These are phyloP conservation scores for Ectobius pallidus DNA, from an alignment of 2,888 invertebrate species.

Conservation along the genomic window DNA sequence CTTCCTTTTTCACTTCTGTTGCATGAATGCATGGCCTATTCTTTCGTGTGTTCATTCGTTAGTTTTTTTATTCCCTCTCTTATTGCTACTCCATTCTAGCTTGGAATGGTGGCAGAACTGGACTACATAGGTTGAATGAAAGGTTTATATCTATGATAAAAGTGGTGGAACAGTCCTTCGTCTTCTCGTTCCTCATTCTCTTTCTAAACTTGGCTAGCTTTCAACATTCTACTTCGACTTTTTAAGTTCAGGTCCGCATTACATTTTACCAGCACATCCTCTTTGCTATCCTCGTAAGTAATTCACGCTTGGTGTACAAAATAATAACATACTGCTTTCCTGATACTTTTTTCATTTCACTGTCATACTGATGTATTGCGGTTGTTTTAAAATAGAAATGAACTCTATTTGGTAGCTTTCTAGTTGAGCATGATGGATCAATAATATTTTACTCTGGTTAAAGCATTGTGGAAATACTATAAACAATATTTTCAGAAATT, in stretches of 20 bases:
- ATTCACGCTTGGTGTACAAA: no score
- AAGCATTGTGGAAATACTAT: no score
- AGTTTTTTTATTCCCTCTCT: constrained; percentile 2
- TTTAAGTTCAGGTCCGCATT: background rate
- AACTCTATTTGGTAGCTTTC: no score
- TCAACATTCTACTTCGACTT: background rate
- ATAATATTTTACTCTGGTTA: no score
- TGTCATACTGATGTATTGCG: no score
- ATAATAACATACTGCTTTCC: no score
- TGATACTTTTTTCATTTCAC: background rate
- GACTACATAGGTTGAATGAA: background rate
- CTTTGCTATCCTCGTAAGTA: no score
- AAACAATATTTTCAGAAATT: no score
- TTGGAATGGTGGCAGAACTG: background rate
- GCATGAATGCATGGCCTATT: background rate
- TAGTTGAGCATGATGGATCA: no score
- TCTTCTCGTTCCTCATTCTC: background rate
- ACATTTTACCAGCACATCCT: background rate
- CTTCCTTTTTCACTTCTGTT: background rate
- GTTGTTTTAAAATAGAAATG: no score
- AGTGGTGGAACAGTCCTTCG: background rate
- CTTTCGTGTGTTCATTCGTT: background rate
- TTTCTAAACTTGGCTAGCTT: constrained; percentile 5
- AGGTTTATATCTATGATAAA: constrained; percentile 17
- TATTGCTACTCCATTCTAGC: background rate